A percentile compares a stretch with the other conserved stretches of the same genome.
Evolutionary conservation across 2,888 invertebrate genomes (phyloP).

Genomic region (Bembecia ichneumoniformis): DNA sequence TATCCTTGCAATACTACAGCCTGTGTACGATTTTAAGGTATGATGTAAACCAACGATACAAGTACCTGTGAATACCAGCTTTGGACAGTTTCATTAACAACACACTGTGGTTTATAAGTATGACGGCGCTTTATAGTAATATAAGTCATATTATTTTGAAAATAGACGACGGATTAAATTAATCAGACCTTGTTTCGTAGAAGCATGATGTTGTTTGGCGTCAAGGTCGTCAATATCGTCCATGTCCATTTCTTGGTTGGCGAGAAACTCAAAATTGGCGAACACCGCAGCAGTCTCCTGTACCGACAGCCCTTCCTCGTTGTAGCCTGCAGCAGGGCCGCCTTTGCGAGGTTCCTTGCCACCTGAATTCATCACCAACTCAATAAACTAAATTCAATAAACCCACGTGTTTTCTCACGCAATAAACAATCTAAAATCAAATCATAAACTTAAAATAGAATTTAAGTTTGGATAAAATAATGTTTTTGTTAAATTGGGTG

Average conservation of each 20-base stretch:
- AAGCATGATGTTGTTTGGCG: slow-evolving; percentile 57
- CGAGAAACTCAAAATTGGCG: slow-evolving; percentile 96
- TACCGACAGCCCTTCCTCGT: slow-evolving; percentile 57
- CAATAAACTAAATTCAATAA: neutral
- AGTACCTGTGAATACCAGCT: too few species aligned
- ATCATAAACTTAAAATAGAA: neutral
- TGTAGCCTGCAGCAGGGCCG: slow-evolving; percentile 46
- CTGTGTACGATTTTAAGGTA: too few species aligned
- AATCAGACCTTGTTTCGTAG: slow-evolving; percentile 49
- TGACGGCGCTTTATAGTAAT: too few species aligned
- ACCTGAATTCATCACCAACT: slow-evolving; percentile 8
- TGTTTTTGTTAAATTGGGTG: too few species aligned
- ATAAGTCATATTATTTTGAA: too few species aligned
- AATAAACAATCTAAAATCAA: neutral
- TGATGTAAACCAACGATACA: too few species aligned
- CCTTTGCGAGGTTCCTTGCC: slow-evolving; percentile 50
- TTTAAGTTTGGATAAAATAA: too few species aligned
- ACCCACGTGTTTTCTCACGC: too few species aligned
- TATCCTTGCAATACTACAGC: too few species aligned
- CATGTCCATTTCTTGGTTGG: slow-evolving; percentile 88
- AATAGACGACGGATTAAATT: too few species aligned
- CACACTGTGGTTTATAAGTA: too few species aligned
- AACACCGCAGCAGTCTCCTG: slow-evolving; percentile 90
- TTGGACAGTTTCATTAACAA: too few species aligned
- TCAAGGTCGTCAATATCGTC: slow-evolving; percentile 89